These are phyloP conservation scores for Pogona vitticeps DNA, from an alignment of 2,113 vertebrate species.

Conservation along the genomic window DNA sequence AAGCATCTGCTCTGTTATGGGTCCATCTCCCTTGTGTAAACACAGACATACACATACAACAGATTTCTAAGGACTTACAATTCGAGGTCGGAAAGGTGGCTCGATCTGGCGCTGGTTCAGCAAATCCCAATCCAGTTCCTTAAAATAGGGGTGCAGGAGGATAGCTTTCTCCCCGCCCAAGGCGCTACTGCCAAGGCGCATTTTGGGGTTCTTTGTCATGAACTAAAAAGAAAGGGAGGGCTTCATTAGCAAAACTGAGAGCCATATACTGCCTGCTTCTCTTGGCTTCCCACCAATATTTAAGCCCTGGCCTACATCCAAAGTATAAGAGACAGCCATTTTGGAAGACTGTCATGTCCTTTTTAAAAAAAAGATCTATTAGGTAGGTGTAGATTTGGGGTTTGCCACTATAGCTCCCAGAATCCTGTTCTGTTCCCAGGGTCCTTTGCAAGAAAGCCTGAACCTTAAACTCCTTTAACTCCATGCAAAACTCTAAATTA, in stretches of 20 bases:
- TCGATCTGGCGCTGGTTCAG: constrained; percentile 88
- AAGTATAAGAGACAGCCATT: too few relatives aligned
- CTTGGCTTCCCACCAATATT: constrained; percentile 39
- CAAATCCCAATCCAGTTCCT: constrained; percentile 88
- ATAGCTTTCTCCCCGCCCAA: constrained; percentile 87
- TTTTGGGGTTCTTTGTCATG: constrained; percentile 91
- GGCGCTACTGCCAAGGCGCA: constrained; percentile 86
- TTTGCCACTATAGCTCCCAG: too few relatives aligned
- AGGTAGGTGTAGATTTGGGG: too few relatives aligned
- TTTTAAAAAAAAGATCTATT: too few relatives aligned
- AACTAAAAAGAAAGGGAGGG: constrained; percentile 77
- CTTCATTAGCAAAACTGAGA: background rate
- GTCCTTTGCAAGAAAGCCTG: background rate
- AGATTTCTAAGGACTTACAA: constrained; percentile 77
- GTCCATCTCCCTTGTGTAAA: background rate
- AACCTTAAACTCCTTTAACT: background rate
- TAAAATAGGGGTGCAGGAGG: constrained; percentile 87
- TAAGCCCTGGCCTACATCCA: background rate
- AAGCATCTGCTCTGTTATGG: background rate
- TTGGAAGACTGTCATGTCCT: too few relatives aligned
- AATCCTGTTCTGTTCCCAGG: background rate
- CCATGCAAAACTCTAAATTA: too few relatives aligned
- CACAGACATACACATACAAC: background rate
- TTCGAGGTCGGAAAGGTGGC: constrained; percentile 94
- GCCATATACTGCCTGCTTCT: background rate